Base-by-base conservation (phyloP, 2,113 vertebrate species). In the Falcunculus frontatus region DNA sequence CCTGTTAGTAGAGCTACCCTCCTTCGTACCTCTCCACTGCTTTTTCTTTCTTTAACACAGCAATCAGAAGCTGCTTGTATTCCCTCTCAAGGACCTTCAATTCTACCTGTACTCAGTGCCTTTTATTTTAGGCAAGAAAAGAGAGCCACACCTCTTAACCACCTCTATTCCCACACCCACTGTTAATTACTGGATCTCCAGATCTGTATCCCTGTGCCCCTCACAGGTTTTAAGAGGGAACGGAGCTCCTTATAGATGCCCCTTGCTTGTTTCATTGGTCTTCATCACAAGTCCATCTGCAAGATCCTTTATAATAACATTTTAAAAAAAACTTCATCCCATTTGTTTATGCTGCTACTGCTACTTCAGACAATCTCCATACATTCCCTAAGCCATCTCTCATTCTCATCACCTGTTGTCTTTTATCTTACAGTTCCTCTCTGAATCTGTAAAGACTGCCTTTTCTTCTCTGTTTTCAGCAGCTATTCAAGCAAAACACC, bases 401-500 rank as follows among this genome's bases (percentile, higher is more conserved):
- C 76, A 39, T 60, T 64, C 68, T 87, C 23, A 37, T 55, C 35
- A 49, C 13, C 4, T 3, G 11, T 62, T 89, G 55, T 55, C 76
- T 92, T 76, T 56, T 67, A 80, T 55, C n/a, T 84, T 47, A 74
- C 27, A 68, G 30, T 25, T 94, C 90, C 46, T 74, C 74, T 80
- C 64, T 72, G 30, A 82, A 84, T 47, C 77, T 78, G 19, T 20
- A 72, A 93, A 93, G 30, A 72, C 21, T 56, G 62, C 39, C 19
- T 86, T 89, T 84, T 60, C 72, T 57, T 84, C 84, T 70, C 65
- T 37, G 37, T 76, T 79, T 87, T 60, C 90, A 83, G 70, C 62
- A 93, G 53, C 60, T 79, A 64, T 68, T 94, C 65, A 93, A 87
- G 78, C 32, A 95, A 93, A 91, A 68, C 53, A 79, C 49, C 42